Evolutionary conservation across 2,113 vertebrate genomes (phyloP).

Genomic region (Apodemus sylvaticus): DNA sequence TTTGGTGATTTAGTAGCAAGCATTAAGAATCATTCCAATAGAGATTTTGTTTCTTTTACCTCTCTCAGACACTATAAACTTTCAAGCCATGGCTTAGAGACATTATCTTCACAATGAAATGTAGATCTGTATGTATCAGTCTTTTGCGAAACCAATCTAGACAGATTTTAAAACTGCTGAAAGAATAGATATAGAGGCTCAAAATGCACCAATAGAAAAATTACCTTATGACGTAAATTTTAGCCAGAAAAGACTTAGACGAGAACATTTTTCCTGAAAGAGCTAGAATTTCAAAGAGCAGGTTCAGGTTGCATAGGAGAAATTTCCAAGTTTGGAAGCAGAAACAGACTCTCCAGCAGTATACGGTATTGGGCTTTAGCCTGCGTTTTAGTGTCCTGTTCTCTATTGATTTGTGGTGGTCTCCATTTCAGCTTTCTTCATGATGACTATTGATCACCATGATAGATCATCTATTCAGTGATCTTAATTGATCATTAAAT

Average conservation of each 20-base stretch:
- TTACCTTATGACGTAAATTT: background rate
- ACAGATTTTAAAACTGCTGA: background rate
- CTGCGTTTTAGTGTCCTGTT: background rate
- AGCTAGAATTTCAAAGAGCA: background rate
- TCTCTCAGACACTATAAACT: background rate
- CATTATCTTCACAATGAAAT: background rate
- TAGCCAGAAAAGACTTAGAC: background rate
- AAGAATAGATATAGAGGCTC: background rate
- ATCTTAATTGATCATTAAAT: slow-evolving; percentile 36
- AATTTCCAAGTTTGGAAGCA: background rate
- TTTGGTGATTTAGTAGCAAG: background rate
- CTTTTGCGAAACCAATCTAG: background rate
- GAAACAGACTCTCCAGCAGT: background rate
- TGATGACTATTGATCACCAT: slow-evolving; percentile 42
- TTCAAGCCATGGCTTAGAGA: background rate
- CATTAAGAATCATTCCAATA: background rate
- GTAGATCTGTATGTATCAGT: background rate
- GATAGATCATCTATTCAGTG: background rate
- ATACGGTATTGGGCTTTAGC: too few relatives aligned
- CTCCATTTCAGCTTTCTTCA: slow-evolving; percentile 45
- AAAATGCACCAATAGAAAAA: background rate
- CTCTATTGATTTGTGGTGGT: background rate
- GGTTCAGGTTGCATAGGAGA: background rate
- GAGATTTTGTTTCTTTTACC: background rate
- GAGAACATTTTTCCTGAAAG: background rate